These are phyloP conservation scores for Axea sp. DNA, from an alignment of 2,888 invertebrate species.

Conservation along the genomic window DNA sequence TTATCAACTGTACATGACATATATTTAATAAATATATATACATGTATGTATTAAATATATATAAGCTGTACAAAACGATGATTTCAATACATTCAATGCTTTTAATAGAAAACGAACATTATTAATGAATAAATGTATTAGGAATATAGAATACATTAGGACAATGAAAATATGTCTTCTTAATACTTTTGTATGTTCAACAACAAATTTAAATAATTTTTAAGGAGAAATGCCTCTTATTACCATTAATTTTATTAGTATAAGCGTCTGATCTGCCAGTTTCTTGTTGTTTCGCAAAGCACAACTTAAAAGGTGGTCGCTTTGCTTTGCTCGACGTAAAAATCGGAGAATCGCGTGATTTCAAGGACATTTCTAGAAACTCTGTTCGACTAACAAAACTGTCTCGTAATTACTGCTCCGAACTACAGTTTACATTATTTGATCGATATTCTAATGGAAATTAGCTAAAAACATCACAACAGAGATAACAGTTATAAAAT, in stretches of 20 bases:
- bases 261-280: conserved; percentile 69
- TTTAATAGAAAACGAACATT: no score
- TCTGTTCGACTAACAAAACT: neutral
- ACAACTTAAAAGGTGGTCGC: conserved; percentile 71
- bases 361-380: conserved; percentile 31
- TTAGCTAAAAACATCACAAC: conserved; percentile 14
- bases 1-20: no score
- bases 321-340: conserved; percentile 56
- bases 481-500: no score
- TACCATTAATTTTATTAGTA: conserved; percentile 68
- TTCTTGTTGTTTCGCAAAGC: conserved; percentile 70
- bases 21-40: no score
- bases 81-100: no score
- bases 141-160: no score
- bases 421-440: conserved; percentile 53
- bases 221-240: neutral
- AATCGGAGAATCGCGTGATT: conserved; percentile 38
- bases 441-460: conserved; percentile 63
- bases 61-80: no score
- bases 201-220: neutral
- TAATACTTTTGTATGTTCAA: no score
- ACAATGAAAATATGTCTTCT: no score
- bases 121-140: no score
- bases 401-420: conserved; percentile 7
- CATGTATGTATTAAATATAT: no score